These are phyloP conservation scores for Helicolenus hilgendorfi DNA, from an alignment of 2,797 vertebrate genomes.

Conservation along the genomic window DNA sequence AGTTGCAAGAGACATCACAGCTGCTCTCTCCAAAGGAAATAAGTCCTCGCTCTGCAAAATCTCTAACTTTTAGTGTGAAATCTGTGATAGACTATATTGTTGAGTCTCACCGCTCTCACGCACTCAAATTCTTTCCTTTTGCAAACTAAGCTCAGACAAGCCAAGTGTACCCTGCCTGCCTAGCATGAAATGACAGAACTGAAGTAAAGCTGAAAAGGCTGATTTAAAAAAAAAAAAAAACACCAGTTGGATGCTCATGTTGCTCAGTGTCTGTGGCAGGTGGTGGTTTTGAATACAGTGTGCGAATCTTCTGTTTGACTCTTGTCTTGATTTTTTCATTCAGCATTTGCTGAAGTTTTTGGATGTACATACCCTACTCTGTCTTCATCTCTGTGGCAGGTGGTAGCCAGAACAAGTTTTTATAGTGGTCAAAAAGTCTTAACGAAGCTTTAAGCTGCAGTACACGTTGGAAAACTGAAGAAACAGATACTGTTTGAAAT, in stretches of 20 bases:
- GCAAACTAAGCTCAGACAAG: neutral
- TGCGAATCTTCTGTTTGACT: too few relatives aligned
- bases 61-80: neutral
- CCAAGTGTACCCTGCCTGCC: neutral
- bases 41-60: neutral
- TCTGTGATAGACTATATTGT: neutral
- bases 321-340: too few relatives aligned
- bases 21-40: neutral
- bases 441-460: neutral
- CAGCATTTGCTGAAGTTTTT: too few relatives aligned
- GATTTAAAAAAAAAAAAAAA: neutral
- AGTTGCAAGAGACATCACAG: neutral
- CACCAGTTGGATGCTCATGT: neutral
- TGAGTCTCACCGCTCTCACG: neutral
- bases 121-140: neutral
- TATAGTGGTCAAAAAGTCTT: neutral
- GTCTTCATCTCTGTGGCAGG: neutral
- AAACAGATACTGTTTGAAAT: neutral
- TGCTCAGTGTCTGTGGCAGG: neutral
- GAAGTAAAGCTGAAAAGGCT: neutral
- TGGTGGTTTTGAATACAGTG: neutral
- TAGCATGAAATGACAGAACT: neutral
- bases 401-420: constrained; percentile 1
- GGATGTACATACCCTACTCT: too few relatives aligned
- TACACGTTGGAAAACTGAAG: neutral